phyloP scores from a whole-genome alignment of 2,113 vertebrate species.

The Chaetura pelagica region DNA sequence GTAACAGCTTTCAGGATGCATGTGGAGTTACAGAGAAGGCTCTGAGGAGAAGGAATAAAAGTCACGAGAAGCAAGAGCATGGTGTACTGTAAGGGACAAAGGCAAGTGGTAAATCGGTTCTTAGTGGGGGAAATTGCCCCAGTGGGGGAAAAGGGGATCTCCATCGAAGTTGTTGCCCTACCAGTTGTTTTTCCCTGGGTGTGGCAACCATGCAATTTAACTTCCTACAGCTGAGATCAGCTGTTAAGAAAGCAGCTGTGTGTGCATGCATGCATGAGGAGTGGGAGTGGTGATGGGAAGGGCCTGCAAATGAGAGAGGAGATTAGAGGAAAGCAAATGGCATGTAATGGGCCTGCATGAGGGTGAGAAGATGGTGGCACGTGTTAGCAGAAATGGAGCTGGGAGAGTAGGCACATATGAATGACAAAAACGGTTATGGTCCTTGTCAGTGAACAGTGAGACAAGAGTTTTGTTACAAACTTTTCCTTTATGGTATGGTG shows the following conservation, averaged over 20 bases:
- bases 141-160: neutral
- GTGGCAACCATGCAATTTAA: neutral
- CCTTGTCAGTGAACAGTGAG: neutral
- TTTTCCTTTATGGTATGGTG: neutral
- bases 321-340: neutral
- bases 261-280: rapidly evolving
- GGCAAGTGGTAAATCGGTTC: neutral
- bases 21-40: rapidly evolving
- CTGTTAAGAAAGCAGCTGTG: neutral
- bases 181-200: neutral
- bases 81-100: neutral
- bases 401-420: neutral
- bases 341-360: neutral
- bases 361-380: neutral
- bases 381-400: neutral
- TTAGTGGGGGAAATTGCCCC: neutral
- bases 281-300: neutral
- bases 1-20: rapidly evolving
- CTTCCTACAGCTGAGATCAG: neutral
- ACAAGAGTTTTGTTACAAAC: neutral
- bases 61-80: neutral
- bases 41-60: neutral
- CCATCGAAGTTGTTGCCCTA: neutral
- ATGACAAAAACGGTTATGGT: neutral
- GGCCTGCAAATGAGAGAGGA: neutral